Evolutionary conservation across 2,888 invertebrate species (phyloP), one percentile per base, ranked within the genome.

Genomic region (Teleogryllus oceanicus): DNA sequence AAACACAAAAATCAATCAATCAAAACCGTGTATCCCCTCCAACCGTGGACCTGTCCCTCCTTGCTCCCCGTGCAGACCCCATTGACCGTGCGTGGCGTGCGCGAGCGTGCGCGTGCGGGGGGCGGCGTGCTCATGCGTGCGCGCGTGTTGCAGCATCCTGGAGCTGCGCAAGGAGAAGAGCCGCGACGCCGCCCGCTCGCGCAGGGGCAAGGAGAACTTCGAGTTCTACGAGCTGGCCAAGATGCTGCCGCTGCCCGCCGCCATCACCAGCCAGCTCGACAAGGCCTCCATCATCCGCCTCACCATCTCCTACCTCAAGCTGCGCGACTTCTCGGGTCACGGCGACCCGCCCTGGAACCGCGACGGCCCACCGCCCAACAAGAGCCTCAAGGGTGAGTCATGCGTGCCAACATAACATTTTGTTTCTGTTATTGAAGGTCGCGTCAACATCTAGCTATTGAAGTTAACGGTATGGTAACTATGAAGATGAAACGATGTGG

Each of bases 211-310:
- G 86, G 98, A 98, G 88, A 98, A 98, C 89, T 96, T 94, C 87
- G 97, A 98, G 90, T 98, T 97, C 89, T 96, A 97, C 88, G 96
- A 97, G 89, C 90, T 98, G 87, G 97, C 97, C 83, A 96, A 95
- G 91, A 96, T 94, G 97, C 90, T 94, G 88, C 97, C 95, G 50
- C 91, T 94, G 83, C 96, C 94, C 24, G 94, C 96, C 51, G 96
- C 96, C 85, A 96, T 96, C 86, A 96, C 96, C 86, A 95, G 95
- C 86, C 96, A 96, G 89, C 90, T 97, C 89, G 96, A 97, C 89
- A 97, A 97, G 89, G 97, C 97, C 83, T 96, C 97, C 87, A 97
- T 97, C 88, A 97, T 97, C 90, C 92, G 97, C 88, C 93, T 97
- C 88, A 97, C 97, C 86, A 97, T 97, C 88, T 96, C 96, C 89